A percentile compares a stretch with the other conserved stretches of the same genome.
Conservation (phyloP, 2,113 vertebrate genomes). For the Psilopogon haemacephalus region DNA sequence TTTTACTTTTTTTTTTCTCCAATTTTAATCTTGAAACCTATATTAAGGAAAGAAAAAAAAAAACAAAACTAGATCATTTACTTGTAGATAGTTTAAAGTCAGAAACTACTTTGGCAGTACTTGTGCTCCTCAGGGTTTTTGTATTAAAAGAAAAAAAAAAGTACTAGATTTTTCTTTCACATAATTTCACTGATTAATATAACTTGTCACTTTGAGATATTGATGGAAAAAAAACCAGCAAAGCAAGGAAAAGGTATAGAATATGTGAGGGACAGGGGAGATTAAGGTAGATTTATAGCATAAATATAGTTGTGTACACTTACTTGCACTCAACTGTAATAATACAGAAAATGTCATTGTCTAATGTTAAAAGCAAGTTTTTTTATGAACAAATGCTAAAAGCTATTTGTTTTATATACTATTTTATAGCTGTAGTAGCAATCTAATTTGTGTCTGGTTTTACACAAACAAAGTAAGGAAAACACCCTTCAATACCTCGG, state of each 20-base stretch:
- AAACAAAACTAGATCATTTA: neutral
- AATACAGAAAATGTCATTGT: neutral
- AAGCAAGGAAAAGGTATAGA: neutral
- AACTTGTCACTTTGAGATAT: neutral
- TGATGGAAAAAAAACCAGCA: neutral
- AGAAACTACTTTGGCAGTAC: neutral
- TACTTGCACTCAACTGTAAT: slow-evolving; percentile 7
- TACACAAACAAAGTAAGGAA: neutral
- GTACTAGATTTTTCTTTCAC: neutral
- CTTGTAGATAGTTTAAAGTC: neutral
- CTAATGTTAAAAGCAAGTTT: slow-evolving; percentile 40
- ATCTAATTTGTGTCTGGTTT: slow-evolving; percentile 37
- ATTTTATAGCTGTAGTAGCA: slow-evolving; percentile 33
- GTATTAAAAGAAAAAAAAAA: neutral
- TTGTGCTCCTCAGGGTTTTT: neutral
- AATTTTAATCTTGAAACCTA: neutral
- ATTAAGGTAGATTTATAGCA: neutral
- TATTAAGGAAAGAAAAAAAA: neutral
- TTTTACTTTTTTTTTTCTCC: neutral
- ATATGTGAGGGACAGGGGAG: neutral
- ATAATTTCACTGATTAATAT: neutral
- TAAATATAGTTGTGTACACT: neutral
- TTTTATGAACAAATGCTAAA: slow-evolving; percentile 47
- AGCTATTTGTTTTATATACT: slow-evolving; percentile 54
- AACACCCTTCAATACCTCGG: accelerated